Evolutionary conservation across 2,888 invertebrate species (phyloP), one percentile per base, ranked within the genome.

Genomic region (Eugnorisma glareosa): DNA sequence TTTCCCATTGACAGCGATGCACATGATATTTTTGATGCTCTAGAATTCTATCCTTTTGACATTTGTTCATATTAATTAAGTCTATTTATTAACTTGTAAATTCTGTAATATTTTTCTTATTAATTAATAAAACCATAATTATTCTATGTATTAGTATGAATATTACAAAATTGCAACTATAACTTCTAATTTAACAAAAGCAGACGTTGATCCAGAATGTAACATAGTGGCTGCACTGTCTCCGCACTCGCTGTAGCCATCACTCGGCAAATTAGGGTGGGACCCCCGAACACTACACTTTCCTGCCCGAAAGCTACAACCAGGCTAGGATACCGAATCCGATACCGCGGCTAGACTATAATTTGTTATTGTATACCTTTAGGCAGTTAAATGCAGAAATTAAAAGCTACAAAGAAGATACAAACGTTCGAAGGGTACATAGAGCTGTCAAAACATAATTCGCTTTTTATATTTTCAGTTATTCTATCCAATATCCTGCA

Each of bases 401-500:
- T 18, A 31, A 13, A 35, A 40, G 8, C 43, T 70, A 13, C 11
- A 2, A 43, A 11, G 28, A 43, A 11, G 21, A 57, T 1, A 37
- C 6, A 37, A 35, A 35, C 59, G 31, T 59, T 31, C 57, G 7
- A 57, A 28, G 15, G 31, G 18, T 8, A 59, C 59, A 18, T 7
- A 35, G 15, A 37, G 6, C 15, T 45, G 21, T 28, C n/a, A n/a
- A 63, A 51, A n/a, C 61, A 35, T 1, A 64, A 43, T 45, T 35
- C 15, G 1, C 31, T 31, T 13, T 59, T 31, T 48, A 21, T 61
- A 64, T 40, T 24, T 40, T n/a, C 51, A 54, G 21, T 80, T 67
- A 45, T 45, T 15, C 74, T 7, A 28, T 48, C 67, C 59, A 73
- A 78, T 75, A 68, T 66, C 80, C 28, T 59, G 45, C 64, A 73